Evolutionary conservation across 1,140 invertebrate species (phyloP), one percentile per base, ranked within the genome.

Genomic region (Berghia stephanieae): DNA sequence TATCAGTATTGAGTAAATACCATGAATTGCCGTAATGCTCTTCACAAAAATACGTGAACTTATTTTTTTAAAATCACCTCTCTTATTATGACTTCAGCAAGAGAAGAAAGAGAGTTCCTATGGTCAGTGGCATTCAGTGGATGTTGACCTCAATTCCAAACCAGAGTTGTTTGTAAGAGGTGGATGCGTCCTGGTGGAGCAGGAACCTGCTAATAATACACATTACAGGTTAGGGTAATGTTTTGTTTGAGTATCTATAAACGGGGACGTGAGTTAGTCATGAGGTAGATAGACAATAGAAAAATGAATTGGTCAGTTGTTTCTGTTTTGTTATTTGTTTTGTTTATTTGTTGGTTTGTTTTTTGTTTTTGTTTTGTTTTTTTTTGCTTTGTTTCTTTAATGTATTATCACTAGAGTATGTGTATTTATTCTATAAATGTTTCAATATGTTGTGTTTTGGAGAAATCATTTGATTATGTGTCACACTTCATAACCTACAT

Each of bases 101-200:
- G 1, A 21, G 5, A 34, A 21, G 21, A 5, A 2, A 5, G 63
- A 31, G 3, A 34, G 63, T 67, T 38, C 24, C 0, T 21, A 67
- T 3, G n/a, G 24, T 36, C 3, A 8, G 36, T 0, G n/a, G 27
- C n/a, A 13, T 21, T 18, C 36, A 13, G 31, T 82, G 3, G 21
- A 66, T 66, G 77, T 85, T 21, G 49, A 34, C 13, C 73, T 69
- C 1, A 78, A 82, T 18, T 81, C 79, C 42, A 81, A 80, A 43
- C 90, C 90, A n/a, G 84, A 86, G 8, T 73, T 91, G 6, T 87
- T 88, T 77, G 68, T 91, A 1, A 79, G 89, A 34, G 90, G 87
- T n/a, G 90, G 90, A 4, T 80, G 83, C 74, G 85, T 90, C 36
- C 55, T 91, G 2, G 88, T 89, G 8, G 82, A 86, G n/a, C 90